A percentile compares a stretch with the other conserved stretches of the same genome.
phyloP scores from a whole-genome alignment of 92 coral and sea anemone species.

The Paragorgia papillata region DNA sequence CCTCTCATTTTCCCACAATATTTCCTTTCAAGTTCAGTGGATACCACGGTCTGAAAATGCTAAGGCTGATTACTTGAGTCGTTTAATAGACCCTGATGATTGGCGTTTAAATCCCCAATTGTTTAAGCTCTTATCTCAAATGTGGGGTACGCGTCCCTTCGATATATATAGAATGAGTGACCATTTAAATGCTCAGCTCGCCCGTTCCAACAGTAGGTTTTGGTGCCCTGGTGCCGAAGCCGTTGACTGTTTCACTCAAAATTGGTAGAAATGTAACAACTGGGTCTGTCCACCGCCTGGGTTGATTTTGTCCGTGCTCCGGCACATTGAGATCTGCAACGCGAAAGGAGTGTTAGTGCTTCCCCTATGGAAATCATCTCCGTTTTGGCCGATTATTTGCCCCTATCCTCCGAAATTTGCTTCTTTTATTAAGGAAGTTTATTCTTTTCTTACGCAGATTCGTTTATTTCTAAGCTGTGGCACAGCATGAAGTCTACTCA shows the following conservation, averaged over 20 bases:
- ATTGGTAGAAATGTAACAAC: conserved; percentile 47
- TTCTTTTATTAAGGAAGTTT: conserved; percentile 40
- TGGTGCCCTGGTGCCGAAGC: too few species aligned
- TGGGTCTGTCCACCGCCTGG: conserved; percentile 63
- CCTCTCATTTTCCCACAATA: conserved; percentile 22
- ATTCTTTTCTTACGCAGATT: conserved; percentile 22
- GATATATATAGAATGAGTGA: conserved; percentile 52
- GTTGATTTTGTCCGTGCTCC: conserved; percentile 46
- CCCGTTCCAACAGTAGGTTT: conserved; percentile 48
- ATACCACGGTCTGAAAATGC: conserved; percentile 46
- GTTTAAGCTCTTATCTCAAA: conserved; percentile 27
- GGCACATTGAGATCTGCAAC: conserved; percentile 49
- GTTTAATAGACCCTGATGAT: conserved; percentile 63
- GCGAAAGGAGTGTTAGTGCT: conserved; percentile 53
- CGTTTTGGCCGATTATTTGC: conserved; percentile 43
- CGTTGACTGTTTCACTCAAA: too few species aligned
- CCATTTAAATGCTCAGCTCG: conserved; percentile 45
- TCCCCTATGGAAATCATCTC: conserved; percentile 55
- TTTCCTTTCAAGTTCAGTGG: conserved; percentile 62
- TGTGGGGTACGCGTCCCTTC: conserved; percentile 64
- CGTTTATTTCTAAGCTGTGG: conserved; percentile 8
- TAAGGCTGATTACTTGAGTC: conserved; percentile 55
- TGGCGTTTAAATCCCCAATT: conserved; percentile 46
- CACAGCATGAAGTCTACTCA: not conserved
- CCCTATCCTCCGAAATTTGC: conserved; percentile 17